Evolutionary conservation across 2,113 vertebrate genomes (phyloP).

Genomic region (Gavia stellata): DNA sequence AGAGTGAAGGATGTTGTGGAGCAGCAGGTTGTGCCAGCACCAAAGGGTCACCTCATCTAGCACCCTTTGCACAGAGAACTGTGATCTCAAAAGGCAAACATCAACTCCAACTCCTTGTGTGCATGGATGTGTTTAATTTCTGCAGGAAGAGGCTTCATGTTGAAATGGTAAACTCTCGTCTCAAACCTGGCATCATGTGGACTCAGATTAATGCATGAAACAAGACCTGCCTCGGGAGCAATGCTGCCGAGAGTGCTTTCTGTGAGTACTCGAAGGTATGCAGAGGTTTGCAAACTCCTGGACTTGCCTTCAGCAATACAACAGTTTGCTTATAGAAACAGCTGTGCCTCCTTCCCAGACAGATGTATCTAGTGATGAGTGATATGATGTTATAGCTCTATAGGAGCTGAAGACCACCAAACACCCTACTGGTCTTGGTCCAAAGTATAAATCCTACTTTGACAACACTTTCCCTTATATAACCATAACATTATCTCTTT

Average conservation of each 20-base stretch:
- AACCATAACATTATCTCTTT: not conserved
- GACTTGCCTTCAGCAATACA: not conserved
- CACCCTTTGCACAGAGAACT: not conserved
- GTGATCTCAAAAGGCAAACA: not conserved
- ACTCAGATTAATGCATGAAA: rapidly evolving
- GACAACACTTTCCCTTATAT: not conserved
- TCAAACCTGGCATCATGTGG: not conserved
- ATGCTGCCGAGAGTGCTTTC: not conserved
- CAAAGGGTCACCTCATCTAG: not conserved
- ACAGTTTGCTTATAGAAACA: not conserved
- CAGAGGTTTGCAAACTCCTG: not conserved
- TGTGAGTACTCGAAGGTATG: not conserved
- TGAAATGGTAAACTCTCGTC: not conserved
- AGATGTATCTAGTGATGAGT: not conserved
- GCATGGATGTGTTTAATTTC: not conserved
- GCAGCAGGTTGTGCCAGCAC: not conserved
- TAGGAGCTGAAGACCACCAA: not conserved
- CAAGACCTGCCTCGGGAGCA: not conserved
- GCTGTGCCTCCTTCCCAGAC: not conserved
- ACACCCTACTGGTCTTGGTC: not conserved
- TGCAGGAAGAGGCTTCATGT: not conserved
- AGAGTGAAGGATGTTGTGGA: not conserved
- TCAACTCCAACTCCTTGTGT: not conserved
- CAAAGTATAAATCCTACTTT: not conserved
- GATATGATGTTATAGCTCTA: not conserved